Percentiles rank a stretch among this genome's conserved stretches.
phyloP scores from a whole-genome alignment of 1,140 invertebrate species.

The Diorhabda elongata region DNA sequence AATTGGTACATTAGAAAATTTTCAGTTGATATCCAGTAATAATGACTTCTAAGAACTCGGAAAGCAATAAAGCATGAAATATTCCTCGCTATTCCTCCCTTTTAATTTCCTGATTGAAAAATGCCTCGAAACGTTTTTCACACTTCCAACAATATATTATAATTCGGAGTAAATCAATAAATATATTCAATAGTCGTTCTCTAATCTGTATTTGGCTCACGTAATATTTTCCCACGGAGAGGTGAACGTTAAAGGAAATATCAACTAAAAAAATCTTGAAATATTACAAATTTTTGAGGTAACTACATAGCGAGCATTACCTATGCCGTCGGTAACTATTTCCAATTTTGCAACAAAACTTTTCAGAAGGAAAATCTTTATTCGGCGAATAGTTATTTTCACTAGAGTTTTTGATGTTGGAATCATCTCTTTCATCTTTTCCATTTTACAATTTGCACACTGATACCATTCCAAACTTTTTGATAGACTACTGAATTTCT shows the following conservation, averaged over 20 bases:
- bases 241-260: neutral
- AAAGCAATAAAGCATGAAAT: too few relatives aligned
- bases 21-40: too few relatives aligned
- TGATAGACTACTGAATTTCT: conserved; percentile 9
- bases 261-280: neutral
- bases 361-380: conserved; percentile 3
- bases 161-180: too few relatives aligned
- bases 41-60: too few relatives aligned
- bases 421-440: conserved; percentile 9
- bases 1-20: too few relatives aligned
- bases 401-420: neutral
- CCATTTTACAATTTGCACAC: conserved; percentile 11
- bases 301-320: neutral
- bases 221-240: neutral
- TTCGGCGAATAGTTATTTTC: neutral
- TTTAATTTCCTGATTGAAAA: too few relatives aligned
- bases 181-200: too few relatives aligned
- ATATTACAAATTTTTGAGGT: neutral
- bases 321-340: neutral
- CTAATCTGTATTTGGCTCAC: neutral
- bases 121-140: too few relatives aligned
- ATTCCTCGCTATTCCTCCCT: too few relatives aligned
- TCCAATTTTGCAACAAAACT: neutral
- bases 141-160: too few relatives aligned
- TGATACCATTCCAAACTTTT: conserved; percentile 14